phyloP scores from a whole-genome alignment of 2,797 vertebrate species.

The Halcyon smyrnensis region DNA sequence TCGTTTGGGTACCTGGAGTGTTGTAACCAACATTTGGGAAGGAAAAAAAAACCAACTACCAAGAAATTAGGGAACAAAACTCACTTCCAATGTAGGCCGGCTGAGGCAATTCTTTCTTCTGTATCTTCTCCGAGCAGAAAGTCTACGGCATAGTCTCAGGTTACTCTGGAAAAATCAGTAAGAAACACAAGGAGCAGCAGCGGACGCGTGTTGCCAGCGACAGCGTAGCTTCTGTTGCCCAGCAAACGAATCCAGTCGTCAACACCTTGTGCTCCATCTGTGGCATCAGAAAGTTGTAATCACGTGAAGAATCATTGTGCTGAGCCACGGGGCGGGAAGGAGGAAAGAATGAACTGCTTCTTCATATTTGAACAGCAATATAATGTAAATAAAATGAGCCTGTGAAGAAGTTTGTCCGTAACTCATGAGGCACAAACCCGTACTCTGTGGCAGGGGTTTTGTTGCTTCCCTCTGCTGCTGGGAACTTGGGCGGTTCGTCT shows the following conservation, averaged over 20 bases:
- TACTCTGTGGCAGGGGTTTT: not conserved
- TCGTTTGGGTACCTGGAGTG: not conserved
- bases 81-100: not conserved
- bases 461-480: slow-evolving; percentile 36
- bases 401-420: not conserved
- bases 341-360: not conserved
- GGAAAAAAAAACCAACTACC: not conserved
- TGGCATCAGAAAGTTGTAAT: not conserved
- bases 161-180: not conserved
- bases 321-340: not conserved
- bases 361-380: not conserved
- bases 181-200: not conserved
- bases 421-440: not conserved
- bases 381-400: not conserved
- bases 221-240: fast-evolving
- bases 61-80: not conserved
- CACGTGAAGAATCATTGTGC: not conserved
- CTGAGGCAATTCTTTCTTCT: not conserved
- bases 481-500: not conserved
- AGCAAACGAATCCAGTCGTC: not conserved
- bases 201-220: not conserved
- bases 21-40: not conserved
- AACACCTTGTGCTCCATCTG: not conserved
- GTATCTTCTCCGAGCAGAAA: not conserved
- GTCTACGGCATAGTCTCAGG: fast-evolving